Percentiles rank a stretch among this genome's conserved stretches.
phyloP scores from a whole-genome alignment of 1,140 invertebrate genomes.

The Drosophila navojoa region DNA sequence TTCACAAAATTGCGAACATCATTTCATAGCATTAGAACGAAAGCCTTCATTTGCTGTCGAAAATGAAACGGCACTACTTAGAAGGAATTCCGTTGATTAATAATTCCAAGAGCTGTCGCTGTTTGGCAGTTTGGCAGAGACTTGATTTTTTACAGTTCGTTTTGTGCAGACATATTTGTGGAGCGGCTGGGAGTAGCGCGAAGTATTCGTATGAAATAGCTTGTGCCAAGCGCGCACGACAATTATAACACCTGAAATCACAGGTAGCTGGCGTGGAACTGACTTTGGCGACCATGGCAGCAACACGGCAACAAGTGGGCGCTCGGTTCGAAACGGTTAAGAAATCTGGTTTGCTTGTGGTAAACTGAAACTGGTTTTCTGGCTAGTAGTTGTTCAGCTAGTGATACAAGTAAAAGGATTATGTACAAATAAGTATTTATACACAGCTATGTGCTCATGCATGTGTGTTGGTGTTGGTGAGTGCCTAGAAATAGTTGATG shows the following conservation, averaged over 20 bases:
- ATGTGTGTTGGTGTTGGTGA: background rate
- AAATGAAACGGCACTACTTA: background rate
- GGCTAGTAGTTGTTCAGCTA: slow-evolving; percentile 30
- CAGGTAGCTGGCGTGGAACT: slow-evolving; percentile 51
- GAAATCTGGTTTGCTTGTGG: slow-evolving; percentile 49
- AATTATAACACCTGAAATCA: slow-evolving; percentile 49
- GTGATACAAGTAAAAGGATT: slow-evolving; percentile 52
- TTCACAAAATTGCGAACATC: slow-evolving; percentile 10
- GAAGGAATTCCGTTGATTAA: slow-evolving; percentile 7
- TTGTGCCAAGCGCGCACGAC: slow-evolving; percentile 49
- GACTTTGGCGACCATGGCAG: slow-evolving; percentile 53
- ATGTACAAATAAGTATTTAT: slow-evolving; percentile 23
- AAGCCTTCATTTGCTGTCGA: slow-evolving; percentile 1
- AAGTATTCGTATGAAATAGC: slow-evolving; percentile 35
- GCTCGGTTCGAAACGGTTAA: slow-evolving; percentile 50
- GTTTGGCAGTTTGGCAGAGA: slow-evolving; percentile 3
- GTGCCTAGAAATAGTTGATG: slow-evolving; percentile 11
- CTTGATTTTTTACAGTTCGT: slow-evolving; percentile 18
- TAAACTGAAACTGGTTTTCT: slow-evolving; percentile 38
- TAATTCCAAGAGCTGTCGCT: slow-evolving; percentile 9
- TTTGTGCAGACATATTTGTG: slow-evolving; percentile 13
- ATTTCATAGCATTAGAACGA: background rate
- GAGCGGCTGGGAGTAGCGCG: slow-evolving; percentile 19
- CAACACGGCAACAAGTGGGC: slow-evolving; percentile 49
- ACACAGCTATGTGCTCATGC: slow-evolving; percentile 4